Evolutionary conservation across 2,797 vertebrate genomes (phyloP).

Genomic region (Megalops cyprinoides): DNA sequence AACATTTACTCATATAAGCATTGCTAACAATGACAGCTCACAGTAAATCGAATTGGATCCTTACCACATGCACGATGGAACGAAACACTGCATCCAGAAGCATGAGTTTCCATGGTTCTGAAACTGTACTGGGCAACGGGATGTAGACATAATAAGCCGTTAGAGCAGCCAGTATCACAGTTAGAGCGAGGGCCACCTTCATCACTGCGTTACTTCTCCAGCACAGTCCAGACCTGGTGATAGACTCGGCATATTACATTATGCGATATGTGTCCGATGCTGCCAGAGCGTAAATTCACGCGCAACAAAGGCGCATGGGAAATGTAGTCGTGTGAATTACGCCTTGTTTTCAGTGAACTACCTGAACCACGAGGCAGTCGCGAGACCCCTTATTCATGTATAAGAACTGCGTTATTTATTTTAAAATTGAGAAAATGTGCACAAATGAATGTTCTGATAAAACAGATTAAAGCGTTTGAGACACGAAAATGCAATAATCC

Average conservation of each 20-base stretch:
- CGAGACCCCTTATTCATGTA: too few species aligned
- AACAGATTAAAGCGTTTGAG: too few species aligned
- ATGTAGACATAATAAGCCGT: slow-evolving; percentile 84
- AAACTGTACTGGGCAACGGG: slow-evolving; percentile 80
- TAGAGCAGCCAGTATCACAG: slow-evolving; percentile 65
- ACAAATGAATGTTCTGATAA: too few species aligned
- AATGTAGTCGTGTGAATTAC: slow-evolving; percentile 3
- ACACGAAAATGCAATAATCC: too few species aligned
- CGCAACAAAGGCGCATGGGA: slow-evolving; percentile 1
- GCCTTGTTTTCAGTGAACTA: background rate
- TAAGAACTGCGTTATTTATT: too few species aligned
- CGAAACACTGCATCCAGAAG: slow-evolving; percentile 81
- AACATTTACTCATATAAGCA: slow-evolving; percentile 7
- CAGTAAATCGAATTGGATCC: slow-evolving; percentile 36
- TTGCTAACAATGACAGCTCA: background rate
- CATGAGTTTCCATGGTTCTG: slow-evolving; percentile 89
- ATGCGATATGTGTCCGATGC: background rate
- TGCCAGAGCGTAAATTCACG: background rate
- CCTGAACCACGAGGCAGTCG: background rate
- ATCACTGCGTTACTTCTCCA: slow-evolving; percentile 55
- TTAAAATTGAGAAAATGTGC: too few species aligned
- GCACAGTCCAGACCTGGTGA: background rate
- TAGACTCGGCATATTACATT: background rate
- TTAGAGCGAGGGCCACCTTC: slow-evolving; percentile 68
- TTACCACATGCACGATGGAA: slow-evolving; percentile 78